Evolutionary conservation across 2,888 invertebrate species (phyloP), one percentile per base, ranked within the genome.

Genomic region (Allacma fusca): DNA sequence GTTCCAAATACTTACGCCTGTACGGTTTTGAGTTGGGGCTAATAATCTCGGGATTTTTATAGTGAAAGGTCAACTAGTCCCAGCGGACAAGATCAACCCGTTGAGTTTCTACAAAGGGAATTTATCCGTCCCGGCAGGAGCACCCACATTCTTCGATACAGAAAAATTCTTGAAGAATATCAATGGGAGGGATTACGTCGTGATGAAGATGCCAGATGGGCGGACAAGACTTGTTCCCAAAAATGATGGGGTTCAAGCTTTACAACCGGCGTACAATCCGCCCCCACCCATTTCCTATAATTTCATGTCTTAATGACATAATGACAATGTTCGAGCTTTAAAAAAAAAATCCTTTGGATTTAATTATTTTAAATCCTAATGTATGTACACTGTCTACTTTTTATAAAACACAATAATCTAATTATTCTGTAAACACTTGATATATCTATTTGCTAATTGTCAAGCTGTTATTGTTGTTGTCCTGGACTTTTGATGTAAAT

Each of bases 121-220:
- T 68, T 74, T 84, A 70, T 80, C 81, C 24, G 83, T 83, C n/a
- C 82, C 83, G 34, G 76, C 81, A 9, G 82, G 82, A 23, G 83
- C 82, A 2, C 81, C 84, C 2, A 81, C 81, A 44, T 84, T 83
- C 81, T 84, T 84, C 70, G 84, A 84, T 59, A 84, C 84, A 64
- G 83, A 84, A 65, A 83, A 84, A 75, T 84, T 84, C 79, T 75
- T 84, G 12, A 83, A 84, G 72, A 84, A 83, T 69, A 83, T 84
- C 59, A 84, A 84, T 43, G 84, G 84, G n/a, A 76, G 82, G 77
- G 83, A 84, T 75, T 84, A 84, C 62, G 82, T 84, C 21, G 84
- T 84, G 44, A 84, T 84, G 84, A 84, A 84, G 78, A 82, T 82
- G 43, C 79, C 82, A 73, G 83, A 84, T 68, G 84, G 84, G 40